Evolutionary conservation across 2,113 vertebrate species (phyloP).

Genomic region (Ia io): DNA sequence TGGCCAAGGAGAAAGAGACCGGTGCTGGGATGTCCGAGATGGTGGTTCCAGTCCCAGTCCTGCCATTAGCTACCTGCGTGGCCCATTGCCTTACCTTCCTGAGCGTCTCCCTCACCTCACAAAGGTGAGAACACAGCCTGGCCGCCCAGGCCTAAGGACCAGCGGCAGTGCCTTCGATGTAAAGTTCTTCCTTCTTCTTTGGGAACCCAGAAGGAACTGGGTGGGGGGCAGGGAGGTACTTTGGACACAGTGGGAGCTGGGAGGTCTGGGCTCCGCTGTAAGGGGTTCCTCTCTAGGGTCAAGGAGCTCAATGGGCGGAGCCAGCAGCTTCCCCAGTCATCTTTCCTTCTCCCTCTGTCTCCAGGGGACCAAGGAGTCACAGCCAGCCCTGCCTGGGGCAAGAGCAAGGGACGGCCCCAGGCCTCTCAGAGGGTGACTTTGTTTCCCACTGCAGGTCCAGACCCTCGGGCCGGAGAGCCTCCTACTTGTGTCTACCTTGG

Average conservation of each 20-base stretch:
- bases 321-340: not conserved
- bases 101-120: not conserved
- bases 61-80: not conserved
- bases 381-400: not conserved
- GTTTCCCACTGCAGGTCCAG: conserved; percentile 69
- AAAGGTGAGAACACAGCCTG: not conserved
- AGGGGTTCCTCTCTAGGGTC: not conserved
- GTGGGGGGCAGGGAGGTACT: not conserved
- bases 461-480: conserved; percentile 88
- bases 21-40: not conserved
- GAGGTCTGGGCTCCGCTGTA: not conserved
- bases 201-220: not conserved
- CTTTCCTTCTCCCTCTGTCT: not conserved
- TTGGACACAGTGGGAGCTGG: not conserved
- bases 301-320: not conserved
- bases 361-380: too few species aligned
- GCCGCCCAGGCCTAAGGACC: not conserved
- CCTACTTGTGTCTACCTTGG: conserved; percentile 94
- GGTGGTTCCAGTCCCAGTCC: not conserved
- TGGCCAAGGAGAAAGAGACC: not conserved
- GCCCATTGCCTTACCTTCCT: not conserved
- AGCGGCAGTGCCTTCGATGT: not conserved
- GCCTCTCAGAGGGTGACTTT: not conserved
- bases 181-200: not conserved
- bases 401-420: not conserved